Conservation (phyloP, 2,113 vertebrate genomes). For the Amphilophus citrinellus region DNA sequence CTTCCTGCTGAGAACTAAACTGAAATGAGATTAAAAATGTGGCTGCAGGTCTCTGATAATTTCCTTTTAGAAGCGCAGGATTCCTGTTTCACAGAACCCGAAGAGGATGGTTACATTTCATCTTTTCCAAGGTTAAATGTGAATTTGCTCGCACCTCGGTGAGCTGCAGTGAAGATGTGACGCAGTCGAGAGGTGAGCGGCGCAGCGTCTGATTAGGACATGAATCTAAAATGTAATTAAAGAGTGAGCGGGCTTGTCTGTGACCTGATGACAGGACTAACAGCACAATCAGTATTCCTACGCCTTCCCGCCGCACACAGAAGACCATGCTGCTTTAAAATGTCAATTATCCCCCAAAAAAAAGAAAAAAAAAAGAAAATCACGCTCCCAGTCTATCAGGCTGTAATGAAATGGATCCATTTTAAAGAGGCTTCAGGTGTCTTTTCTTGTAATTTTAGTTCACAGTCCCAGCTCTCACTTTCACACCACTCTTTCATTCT, state of each 20-base stretch:
- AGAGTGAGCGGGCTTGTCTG: slow-evolving; percentile 35
- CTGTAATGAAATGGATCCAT: slow-evolving; percentile 8
- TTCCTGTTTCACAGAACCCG: background rate
- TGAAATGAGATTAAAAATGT: background rate
- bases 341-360: background rate
- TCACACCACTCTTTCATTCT: slow-evolving; percentile 9
- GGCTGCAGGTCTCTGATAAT: background rate
- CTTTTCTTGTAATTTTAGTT: slow-evolving; percentile 14
- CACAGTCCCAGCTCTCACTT: background rate
- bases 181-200: slow-evolving; percentile 41
- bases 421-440: slow-evolving; percentile 32
- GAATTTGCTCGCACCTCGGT: background rate
- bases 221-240: slow-evolving; percentile 76
- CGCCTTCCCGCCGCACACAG: background rate
- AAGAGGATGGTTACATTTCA: background rate
- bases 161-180: slow-evolving; percentile 13
- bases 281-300: slow-evolving; percentile 51
- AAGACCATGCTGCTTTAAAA: slow-evolving; percentile 10
- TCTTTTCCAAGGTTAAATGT: slow-evolving; percentile 40
- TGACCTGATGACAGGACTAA: slow-evolving; percentile 41
- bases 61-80: background rate
- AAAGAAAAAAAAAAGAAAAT: background rate
- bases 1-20: background rate
- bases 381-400: background rate
- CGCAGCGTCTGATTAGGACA: slow-evolving; percentile 55